Percentiles rank a stretch among this genome's conserved stretches.
phyloP scores from a whole-genome alignment of 2,113 vertebrate genomes.

The Grammomys dolichurus region DNA sequence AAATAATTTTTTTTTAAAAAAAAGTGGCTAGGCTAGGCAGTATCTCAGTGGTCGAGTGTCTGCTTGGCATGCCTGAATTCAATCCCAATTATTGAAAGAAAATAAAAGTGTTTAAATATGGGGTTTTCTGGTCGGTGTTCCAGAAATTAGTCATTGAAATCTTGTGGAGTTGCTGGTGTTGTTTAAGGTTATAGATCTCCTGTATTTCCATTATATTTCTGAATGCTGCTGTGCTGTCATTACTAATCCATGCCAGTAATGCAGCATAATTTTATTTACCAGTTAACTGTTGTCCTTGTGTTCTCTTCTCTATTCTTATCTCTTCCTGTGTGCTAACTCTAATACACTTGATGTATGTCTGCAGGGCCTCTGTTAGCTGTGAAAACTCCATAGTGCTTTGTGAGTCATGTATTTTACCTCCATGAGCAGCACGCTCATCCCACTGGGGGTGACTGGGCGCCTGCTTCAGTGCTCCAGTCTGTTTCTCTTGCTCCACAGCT shows the following conservation, averaged over 20 bases:
- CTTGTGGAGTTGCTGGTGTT: background rate
- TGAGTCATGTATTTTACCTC: background rate
- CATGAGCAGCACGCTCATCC: background rate
- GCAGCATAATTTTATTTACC: background rate
- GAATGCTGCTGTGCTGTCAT: background rate
- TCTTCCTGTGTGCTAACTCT: background rate
- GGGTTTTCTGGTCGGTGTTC: background rate
- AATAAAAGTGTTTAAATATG: background rate
- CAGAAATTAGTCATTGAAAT: background rate
- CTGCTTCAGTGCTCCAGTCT: background rate
- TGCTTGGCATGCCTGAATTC: background rate
- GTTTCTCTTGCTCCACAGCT: background rate
- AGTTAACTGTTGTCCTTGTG: background rate
- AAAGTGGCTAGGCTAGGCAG: background rate
- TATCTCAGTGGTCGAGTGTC: background rate
- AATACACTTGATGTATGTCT: background rate
- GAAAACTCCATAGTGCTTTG: background rate
- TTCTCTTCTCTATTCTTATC: background rate
- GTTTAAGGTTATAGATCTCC: background rate
- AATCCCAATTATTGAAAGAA: background rate
- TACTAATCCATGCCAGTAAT: background rate
- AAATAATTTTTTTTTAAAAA: background rate
- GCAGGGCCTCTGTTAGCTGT: background rate
- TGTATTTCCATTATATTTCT: background rate
- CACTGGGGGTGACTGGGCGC: fast-evolving